Evolutionary conservation across 1,140 invertebrate genomes (phyloP), one percentile per base, ranked within the genome.

Genomic region (Heliothis subflexa): DNA sequence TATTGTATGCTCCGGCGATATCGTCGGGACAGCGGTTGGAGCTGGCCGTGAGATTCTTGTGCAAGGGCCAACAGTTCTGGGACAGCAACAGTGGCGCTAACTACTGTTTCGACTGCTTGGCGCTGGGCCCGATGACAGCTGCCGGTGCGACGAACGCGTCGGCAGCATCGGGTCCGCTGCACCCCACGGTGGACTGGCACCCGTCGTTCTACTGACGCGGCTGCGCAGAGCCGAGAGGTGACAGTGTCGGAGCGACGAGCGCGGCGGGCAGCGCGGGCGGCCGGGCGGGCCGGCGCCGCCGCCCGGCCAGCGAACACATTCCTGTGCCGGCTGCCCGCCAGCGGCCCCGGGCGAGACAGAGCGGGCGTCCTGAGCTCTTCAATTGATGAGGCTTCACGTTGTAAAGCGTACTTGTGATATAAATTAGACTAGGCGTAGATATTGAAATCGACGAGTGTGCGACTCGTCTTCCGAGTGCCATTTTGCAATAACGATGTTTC

Each of bases 1-100:
- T 96, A 7, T 86, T 98, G 2, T 97, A 97, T 79, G 97, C 96
- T 75, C 96, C 97, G 83, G 96, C 96, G 50, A 93, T 98, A 82
- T 92, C 95, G 10, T 95, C 97, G 2, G 98, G 98, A 0, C 96
- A 97, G 81, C 95, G 96, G 54, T 87, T 99, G 11, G 97, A 98
- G 88, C 96, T 99, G 78, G 98, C 98, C 1, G 95, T 98, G 5
- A 95, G 97, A 40, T 99, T 98, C 92, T 96, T 97, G 85, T 97
- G 97, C 78, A 97, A 97, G 85, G 98, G 97, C 3, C 95, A 96
- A 77, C 97, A 98, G 86, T 98, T 97, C 93, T 99, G 98, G 98
- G 98, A 99, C 91, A 99, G 97, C 91, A 99, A 99, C 86, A 94
- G 95, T 71, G 97, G 98, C 14, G 94, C 94, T 18, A 99, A 99